Base-by-base conservation (phyloP, 1,140 invertebrate species). In the Lucilia cuprina region DNA sequence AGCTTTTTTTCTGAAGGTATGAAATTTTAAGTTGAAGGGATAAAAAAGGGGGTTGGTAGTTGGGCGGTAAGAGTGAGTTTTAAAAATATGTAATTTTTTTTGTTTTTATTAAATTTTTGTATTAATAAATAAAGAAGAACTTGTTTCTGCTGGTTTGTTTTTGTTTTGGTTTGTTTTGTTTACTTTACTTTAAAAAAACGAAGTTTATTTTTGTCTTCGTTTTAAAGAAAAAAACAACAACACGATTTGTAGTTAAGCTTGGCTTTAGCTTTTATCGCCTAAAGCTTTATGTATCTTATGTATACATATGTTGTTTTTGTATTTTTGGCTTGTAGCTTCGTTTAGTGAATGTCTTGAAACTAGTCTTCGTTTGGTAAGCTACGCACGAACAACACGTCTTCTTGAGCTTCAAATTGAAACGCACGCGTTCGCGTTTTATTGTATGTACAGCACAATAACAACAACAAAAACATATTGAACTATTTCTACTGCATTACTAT, bases 311-410 rank as follows among this genome's bases (percentile, higher is more conserved):
- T 30, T 30, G 25, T 30, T 30, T 1, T 5, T 41, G 41, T 41
- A 8, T 60, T 12, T 78, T n/a, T 41, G 19, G 34, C 34, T 19
- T 80, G 35, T n/a, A 2, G 41, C 17, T 49, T 50, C 47, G n/a
- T 49, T 49, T 80, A 17, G 77, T 80, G 77, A 80, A 80, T 80
- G 77, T 80, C 77, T 80, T 80, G 47, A 80, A 80, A 49, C 41
- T 80, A 50, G 77, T 80, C 77, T 80, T 80, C 77, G 77, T 49
- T 80, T 80, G 77, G 65, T 70, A 49, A 49, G 77, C 77, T 50
- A 80, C 77, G 77, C 77, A 80, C 77, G 77, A 80, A 80, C 77
- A 80, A 49, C 77, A 80, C 75, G 9, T 49, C 25, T 78, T 47
- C 19, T 47, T 78, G 17, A 19, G 5, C 2, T 47, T 8, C 2